Percentiles rank a stretch among this genome's conserved stretches.
Evolutionary conservation across 2,888 invertebrate genomes (phyloP).

Genomic region (Drosophila barbarae): DNA sequence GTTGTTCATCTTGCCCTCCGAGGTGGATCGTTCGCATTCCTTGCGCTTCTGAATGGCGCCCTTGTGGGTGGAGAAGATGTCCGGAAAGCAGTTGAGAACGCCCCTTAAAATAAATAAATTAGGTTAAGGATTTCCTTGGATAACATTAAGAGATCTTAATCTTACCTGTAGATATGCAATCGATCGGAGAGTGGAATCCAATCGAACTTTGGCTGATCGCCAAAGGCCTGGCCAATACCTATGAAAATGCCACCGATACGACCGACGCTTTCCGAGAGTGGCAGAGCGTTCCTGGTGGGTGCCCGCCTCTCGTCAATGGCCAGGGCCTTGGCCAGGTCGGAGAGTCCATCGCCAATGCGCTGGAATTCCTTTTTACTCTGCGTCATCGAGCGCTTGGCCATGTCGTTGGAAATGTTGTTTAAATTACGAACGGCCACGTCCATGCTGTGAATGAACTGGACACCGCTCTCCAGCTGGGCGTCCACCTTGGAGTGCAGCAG

Average conservation of each 20-base stretch:
- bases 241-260: conserved; percentile 94
- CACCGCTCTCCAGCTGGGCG: conserved; percentile 89
- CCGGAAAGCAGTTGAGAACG: conserved; percentile 93
- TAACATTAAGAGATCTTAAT: not conserved
- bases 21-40: conserved; percentile 89
- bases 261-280: conserved; percentile 89
- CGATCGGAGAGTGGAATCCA: conserved; percentile 95
- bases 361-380: conserved; percentile 88
- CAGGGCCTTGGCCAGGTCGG: conserved; percentile 90
- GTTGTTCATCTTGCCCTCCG: conserved; percentile 91
- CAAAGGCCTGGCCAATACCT: conserved; percentile 92
- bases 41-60: conserved; percentile 92
- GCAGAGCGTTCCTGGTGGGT: conserved; percentile 82
- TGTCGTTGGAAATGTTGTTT: conserved; percentile 89
- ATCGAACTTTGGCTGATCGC: conserved; percentile 93
- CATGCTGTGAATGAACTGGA: conserved; percentile 90
- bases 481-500: conserved; percentile 88
- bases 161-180: conserved; percentile 90
- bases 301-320: conserved; percentile 86
- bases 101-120: conserved; percentile 81
- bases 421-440: conserved; percentile 93
- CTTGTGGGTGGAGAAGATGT: conserved; percentile 93
- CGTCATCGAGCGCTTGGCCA: conserved; percentile 90
- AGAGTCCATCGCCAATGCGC: conserved; percentile 93
- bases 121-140: not conserved